Conservation (phyloP, 2,113 vertebrate genomes). For the Taurulus bubalis region DNA sequence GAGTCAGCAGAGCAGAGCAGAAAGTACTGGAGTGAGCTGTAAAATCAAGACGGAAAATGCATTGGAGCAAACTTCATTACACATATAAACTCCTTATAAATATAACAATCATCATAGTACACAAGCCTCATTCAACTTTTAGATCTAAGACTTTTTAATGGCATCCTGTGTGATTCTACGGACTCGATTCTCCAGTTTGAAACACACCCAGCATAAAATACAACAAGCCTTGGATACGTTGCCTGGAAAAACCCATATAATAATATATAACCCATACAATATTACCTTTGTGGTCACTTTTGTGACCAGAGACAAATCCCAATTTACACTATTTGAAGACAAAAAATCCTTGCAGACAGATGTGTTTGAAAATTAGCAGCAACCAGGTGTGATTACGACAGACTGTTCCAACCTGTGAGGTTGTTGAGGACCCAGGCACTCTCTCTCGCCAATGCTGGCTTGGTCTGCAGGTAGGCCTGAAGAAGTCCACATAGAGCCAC, state of each 20-base stretch:
- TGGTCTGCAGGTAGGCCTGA: constrained; percentile 83
- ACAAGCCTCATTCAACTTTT: not conserved
- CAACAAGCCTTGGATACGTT: not conserved
- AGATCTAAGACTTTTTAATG: not conserved
- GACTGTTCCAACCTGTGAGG: constrained; percentile 87
- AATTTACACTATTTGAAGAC: not conserved
- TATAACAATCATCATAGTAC: not conserved
- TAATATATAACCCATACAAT: not conserved
- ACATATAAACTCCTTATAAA: not conserved
- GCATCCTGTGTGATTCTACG: too few relatives aligned
- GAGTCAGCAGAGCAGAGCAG: constrained; percentile 86
- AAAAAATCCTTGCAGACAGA: not conserved
- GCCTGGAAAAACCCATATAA: not conserved
- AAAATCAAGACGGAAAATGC: constrained; percentile 27
- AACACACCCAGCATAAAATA: not conserved
- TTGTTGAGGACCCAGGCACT: constrained; percentile 95
- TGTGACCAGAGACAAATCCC: not conserved
- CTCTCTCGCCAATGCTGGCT: constrained; percentile 87
- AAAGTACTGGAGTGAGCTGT: constrained; percentile 84
- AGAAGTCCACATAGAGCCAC: constrained; percentile 87
- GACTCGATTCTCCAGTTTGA: too few relatives aligned
- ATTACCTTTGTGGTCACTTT: not conserved
- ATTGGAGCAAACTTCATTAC: not conserved
- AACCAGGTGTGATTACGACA: not conserved
- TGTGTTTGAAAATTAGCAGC: not conserved